phyloP scores from a whole-genome alignment of 2,888 invertebrate genomes.

The Eupithecia dodoneata region DNA sequence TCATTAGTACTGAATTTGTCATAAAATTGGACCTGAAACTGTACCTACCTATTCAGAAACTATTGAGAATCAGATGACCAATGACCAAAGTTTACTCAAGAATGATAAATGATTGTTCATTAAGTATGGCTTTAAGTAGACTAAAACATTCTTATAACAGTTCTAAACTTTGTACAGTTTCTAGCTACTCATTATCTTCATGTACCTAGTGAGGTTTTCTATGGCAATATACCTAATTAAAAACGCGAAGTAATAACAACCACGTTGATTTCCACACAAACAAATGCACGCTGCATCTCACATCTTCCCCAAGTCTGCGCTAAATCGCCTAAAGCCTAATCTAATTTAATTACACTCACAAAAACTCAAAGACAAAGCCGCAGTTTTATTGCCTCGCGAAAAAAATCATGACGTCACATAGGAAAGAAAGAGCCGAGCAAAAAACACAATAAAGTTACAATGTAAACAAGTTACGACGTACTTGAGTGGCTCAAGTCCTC shows the following conservation, averaged over 20 bases:
- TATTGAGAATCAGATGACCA: neutral
- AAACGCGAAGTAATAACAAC: neutral
- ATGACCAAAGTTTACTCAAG: neutral
- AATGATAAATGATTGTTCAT: neutral
- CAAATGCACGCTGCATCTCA: neutral
- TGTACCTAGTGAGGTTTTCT: neutral
- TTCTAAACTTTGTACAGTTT: too few relatives aligned
- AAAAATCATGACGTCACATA: slow-evolving; percentile 76
- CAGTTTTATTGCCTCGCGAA: slow-evolving; percentile 68
- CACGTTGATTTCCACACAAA: neutral
- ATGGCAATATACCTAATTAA: neutral
- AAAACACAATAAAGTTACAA: slow-evolving; percentile 84
- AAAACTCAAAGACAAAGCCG: slow-evolving; percentile 57
- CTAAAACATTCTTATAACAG: too few relatives aligned
- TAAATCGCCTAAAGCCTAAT: slow-evolving; percentile 35
- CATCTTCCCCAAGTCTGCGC: neutral
- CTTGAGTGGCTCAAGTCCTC: slow-evolving; percentile 75
- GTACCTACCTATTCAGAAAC: neutral
- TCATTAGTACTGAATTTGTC: neutral
- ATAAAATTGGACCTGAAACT: neutral
- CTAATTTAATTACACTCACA: slow-evolving; percentile 66
- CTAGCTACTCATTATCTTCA: neutral
- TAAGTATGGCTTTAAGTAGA: neutral
- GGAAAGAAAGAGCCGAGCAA: slow-evolving; percentile 77
- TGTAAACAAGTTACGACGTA: slow-evolving; percentile 83